Conservation (phyloP, 1,140 invertebrate genomes). For the Delia radicum region DNA sequence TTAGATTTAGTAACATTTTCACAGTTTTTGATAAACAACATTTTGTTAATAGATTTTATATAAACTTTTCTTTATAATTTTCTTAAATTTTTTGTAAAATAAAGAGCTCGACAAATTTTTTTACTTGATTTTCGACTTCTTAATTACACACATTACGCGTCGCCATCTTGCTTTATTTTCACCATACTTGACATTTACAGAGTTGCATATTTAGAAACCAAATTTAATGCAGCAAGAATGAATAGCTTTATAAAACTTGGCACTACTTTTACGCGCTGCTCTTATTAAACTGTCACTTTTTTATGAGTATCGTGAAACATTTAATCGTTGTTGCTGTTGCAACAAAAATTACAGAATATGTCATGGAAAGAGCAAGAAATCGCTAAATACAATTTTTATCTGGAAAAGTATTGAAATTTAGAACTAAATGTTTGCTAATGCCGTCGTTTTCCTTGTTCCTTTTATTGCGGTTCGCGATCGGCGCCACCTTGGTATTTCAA, state of each 20-base stretch:
- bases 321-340: too few relatives aligned
- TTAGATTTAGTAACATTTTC: neutral
- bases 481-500: too few relatives aligned
- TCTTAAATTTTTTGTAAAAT: neutral
- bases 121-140: slow-evolving; percentile 21
- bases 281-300: neutral
- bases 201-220: neutral
- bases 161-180: slow-evolving; percentile 13
- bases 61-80: neutral
- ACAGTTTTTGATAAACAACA: neutral
- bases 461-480: too few relatives aligned
- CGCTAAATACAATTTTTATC: too few relatives aligned
- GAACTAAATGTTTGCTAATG: too few relatives aligned
- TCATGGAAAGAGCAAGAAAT: too few relatives aligned
- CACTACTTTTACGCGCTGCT: neutral
- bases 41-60: neutral
- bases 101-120: slow-evolving; percentile 15
- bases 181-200: slow-evolving; percentile 1
- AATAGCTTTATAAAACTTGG: too few relatives aligned
- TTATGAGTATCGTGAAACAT: neutral
- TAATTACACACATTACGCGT: slow-evolving; percentile 11
- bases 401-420: too few relatives aligned
- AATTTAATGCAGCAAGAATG: too few relatives aligned
- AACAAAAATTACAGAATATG: too few relatives aligned
- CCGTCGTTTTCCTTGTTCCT: too few relatives aligned